phyloP scores from a whole-genome alignment of 2,888 invertebrate genomes.

The Calameuta pallipes region DNA sequence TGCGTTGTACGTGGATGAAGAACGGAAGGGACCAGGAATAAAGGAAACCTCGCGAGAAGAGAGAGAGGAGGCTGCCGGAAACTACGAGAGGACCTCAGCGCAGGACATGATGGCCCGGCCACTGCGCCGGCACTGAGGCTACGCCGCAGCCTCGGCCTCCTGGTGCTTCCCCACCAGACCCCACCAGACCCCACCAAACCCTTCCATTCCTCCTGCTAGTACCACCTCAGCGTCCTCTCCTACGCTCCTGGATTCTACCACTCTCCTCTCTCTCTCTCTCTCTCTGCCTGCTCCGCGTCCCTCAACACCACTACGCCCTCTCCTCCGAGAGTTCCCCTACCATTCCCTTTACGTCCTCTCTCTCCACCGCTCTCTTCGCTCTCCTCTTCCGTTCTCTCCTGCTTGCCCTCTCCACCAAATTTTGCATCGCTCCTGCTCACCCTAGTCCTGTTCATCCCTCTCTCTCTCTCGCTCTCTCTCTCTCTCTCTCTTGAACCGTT shows the following conservation, averaged over 20 bases:
- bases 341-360: slow-evolving; percentile 12
- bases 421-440: slow-evolving; percentile 11
- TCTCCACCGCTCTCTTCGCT: background rate
- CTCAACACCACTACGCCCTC: slow-evolving; percentile 1
- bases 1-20: background rate
- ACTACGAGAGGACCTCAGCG: slow-evolving; percentile 37
- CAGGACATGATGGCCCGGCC: slow-evolving; percentile 66
- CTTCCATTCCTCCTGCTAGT: slow-evolving; percentile 13
- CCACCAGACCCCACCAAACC: too few relatives aligned
- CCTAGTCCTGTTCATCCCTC: background rate
- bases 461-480: slow-evolving; percentile 8
- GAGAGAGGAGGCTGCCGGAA: slow-evolving; percentile 2
- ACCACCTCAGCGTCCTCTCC: slow-evolving; percentile 12
- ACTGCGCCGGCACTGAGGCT: slow-evolving; percentile 66
- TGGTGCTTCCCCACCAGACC: slow-evolving; percentile 43
- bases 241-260: slow-evolving; percentile 10
- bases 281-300: slow-evolving; percentile 1
- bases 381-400: background rate
- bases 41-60: slow-evolving; percentile 5
- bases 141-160: slow-evolving; percentile 64
- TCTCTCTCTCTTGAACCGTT: slow-evolving; percentile 10
- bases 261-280: slow-evolving; percentile 10
- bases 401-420: slow-evolving; percentile 6
- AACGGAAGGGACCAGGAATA: background rate
- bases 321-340: slow-evolving; percentile 9